Conservation (phyloP, 2,888 invertebrate species). For the Drosophila demipolita region DNA sequence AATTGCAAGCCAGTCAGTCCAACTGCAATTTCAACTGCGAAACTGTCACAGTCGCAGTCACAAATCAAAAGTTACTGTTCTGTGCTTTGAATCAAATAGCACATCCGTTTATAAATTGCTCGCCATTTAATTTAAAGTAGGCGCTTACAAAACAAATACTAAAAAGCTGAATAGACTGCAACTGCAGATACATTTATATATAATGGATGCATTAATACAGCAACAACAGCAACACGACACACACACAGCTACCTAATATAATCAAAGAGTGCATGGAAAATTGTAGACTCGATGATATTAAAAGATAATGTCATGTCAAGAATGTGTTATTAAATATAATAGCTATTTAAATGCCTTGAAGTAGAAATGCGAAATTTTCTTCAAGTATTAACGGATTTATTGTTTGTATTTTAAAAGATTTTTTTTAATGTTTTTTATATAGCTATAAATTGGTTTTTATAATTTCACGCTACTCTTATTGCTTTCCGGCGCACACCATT, state of each 20-base stretch:
- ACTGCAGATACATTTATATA: slow-evolving; percentile 7
- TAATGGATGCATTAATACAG: background rate
- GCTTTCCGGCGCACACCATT: background rate
- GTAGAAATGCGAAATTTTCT: background rate
- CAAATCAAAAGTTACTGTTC: slow-evolving; percentile 22
- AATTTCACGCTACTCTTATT: background rate
- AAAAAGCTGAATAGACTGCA: background rate
- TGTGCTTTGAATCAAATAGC: slow-evolving; percentile 9
- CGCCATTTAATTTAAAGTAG: slow-evolving; percentile 25
- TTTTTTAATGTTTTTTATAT: background rate
- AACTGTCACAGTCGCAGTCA: slow-evolving; percentile 28
- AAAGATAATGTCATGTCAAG: background rate
- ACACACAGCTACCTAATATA: background rate
- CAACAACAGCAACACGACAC: background rate
- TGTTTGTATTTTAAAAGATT: background rate
- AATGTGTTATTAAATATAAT: background rate
- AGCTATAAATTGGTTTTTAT: background rate
- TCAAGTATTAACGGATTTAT: background rate
- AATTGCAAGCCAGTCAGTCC: slow-evolving; percentile 33
- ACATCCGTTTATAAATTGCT: slow-evolving; percentile 33
- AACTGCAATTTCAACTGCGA: slow-evolving; percentile 36
- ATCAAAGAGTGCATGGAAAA: background rate
- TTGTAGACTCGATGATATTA: background rate
- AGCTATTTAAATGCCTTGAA: background rate
- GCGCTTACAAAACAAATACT: slow-evolving; percentile 11